Evolutionary conservation across 2,113 vertebrate species (phyloP).

Genomic region (Astur gentilis): DNA sequence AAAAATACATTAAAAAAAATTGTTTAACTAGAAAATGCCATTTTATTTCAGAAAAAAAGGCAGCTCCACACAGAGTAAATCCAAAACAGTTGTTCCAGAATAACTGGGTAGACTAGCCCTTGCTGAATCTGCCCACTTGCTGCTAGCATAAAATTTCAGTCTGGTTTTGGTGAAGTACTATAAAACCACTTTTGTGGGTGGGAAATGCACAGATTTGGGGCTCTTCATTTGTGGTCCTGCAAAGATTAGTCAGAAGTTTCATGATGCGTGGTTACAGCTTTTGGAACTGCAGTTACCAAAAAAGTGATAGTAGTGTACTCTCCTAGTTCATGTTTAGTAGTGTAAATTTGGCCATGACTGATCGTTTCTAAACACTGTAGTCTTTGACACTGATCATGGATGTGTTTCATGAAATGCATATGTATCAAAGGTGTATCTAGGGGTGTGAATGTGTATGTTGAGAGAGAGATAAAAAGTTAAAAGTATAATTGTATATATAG

Average conservation of each 20-base stretch:
- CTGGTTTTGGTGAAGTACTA: not conserved
- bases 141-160: not conserved
- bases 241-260: not conserved
- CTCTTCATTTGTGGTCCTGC: not conserved
- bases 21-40: not conserved
- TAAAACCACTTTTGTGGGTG: not conserved
- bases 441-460: not conserved
- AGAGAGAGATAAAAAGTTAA: not conserved
- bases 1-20: not conserved
- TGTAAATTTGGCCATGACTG: not conserved
- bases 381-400: not conserved
- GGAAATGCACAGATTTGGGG: not conserved
- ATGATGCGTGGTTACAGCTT: not conserved
- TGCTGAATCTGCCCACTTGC: not conserved
- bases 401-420: fast-evolving
- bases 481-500: not conserved
- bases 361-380: not conserved
- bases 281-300: not conserved
- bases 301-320: fast-evolving
- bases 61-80: not conserved
- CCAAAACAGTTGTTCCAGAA: not conserved
- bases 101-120: not conserved
- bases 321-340: not conserved
- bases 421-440: not conserved
- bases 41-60: not conserved